These are phyloP conservation scores for Erinaceus europaeus DNA, from an alignment of 2,113 vertebrate species.

Conservation along the genomic window DNA sequence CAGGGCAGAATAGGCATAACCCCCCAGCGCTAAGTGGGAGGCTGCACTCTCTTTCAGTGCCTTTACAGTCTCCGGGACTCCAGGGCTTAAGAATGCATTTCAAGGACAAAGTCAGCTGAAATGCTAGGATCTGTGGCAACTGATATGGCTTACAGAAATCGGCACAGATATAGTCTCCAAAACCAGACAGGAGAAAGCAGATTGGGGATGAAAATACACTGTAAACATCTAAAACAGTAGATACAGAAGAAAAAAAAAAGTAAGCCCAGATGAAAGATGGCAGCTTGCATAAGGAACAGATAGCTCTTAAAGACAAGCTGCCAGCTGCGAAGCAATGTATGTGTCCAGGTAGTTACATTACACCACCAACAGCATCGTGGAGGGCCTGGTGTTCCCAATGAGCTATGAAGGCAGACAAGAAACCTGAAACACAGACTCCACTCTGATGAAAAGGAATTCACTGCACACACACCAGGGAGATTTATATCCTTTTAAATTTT, in stretches of 20 bases:
- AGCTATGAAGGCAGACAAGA: background rate
- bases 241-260: background rate
- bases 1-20: too few species aligned
- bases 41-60: background rate
- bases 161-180: background rate
- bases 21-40: background rate
- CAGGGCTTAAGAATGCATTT: background rate
- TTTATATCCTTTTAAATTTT: slow-evolving; percentile 24
- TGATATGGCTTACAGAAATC: background rate
- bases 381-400: background rate
- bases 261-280: background rate
- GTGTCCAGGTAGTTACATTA: background rate
- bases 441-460: slow-evolving; percentile 22
- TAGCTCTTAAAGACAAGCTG: background rate
- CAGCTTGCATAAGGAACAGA: too few species aligned
- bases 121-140: background rate
- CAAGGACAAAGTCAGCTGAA: slow-evolving; percentile 22
- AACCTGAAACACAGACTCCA: background rate
- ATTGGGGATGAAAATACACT: background rate
- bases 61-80: background rate
- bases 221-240: slow-evolving; percentile 3
- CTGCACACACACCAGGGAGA: background rate
- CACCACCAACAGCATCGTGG: background rate
- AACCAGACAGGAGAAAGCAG: background rate
- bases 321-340: background rate